Percentiles rank a stretch among this genome's conserved stretches.
These are phyloP conservation scores for Oncorhynchus gorbuscha DNA, from an alignment of 2,113 vertebrate genomes.

Conservation along the genomic window DNA sequence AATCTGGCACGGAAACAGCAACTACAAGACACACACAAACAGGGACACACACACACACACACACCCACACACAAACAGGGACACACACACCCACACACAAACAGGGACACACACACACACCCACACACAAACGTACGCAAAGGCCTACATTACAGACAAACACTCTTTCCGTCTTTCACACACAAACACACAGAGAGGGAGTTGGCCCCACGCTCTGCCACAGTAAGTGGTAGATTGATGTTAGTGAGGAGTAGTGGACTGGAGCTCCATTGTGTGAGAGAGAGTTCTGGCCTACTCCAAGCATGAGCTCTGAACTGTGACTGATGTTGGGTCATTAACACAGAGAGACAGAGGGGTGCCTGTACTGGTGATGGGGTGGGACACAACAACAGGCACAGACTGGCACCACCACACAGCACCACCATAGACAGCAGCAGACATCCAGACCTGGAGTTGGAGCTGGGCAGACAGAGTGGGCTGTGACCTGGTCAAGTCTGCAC, in stretches of 20 bases:
- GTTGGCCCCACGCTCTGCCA: conserved; percentile 13
- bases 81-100: conserved; percentile 5
- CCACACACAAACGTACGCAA: neutral
- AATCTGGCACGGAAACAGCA: conserved; percentile 37
- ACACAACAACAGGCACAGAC: conserved; percentile 63
- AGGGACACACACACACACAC: conserved; percentile 7
- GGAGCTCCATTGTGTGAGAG: conserved; percentile 43
- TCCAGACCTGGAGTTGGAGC: conserved; percentile 30
- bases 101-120: too few relatives aligned
- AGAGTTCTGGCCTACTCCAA: conserved; percentile 12
- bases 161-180: conserved; percentile 9
- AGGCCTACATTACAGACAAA: conserved; percentile 8
- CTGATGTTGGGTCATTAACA: conserved; percentile 41
- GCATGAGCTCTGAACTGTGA: neutral
- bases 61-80: conserved; percentile 4
- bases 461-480: conserved; percentile 26
- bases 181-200: neutral
- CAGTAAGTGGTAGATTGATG: conserved; percentile 35
- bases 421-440: conserved; percentile 10
- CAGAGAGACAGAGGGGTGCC: conserved; percentile 67
- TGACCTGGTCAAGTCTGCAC: conserved; percentile 5
- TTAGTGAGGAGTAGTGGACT: conserved; percentile 25
- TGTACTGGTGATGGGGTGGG: conserved; percentile 49
- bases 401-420: conserved; percentile 53
- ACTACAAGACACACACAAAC: conserved; percentile 26